A percentile compares a stretch with the other conserved stretches of the same genome.
Evolutionary conservation across 2,888 invertebrate genomes (phyloP).

Genomic region (Melanostoma scalare): DNA sequence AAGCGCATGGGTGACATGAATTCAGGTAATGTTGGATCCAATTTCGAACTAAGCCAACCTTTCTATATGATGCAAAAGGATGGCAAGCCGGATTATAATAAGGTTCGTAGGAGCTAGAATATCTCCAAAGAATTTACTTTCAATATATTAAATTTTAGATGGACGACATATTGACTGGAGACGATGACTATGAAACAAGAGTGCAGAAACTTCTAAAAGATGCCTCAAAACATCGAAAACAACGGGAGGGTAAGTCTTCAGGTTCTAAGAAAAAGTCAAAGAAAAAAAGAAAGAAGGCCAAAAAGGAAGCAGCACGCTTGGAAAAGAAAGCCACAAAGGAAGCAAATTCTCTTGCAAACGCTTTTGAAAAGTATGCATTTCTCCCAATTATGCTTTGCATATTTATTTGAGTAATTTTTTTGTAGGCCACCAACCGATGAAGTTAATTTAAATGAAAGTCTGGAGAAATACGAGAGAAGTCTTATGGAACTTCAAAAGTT

Average conservation of each 20-base stretch:
- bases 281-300: conserved; percentile 81
- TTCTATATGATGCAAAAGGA: conserved; percentile 82
- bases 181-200: conserved; percentile 93
- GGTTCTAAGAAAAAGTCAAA: conserved; percentile 84
- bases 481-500: conserved; percentile 79
- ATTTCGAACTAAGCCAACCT: conserved; percentile 87
- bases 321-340: conserved; percentile 88
- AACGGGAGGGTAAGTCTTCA: conserved; percentile 84
- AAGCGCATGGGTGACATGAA: conserved; percentile 91
- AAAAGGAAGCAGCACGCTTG: conserved; percentile 79
- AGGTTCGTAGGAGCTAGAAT: conserved; percentile 29
- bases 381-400: neutral
- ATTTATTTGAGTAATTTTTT: conserved; percentile 72
- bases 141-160: conserved; percentile 81
- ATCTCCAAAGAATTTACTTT: neutral
- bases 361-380: conserved; percentile 84
- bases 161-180: conserved; percentile 89
- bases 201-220: conserved; percentile 93
- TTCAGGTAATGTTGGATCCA: conserved; percentile 78
- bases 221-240: conserved; percentile 87
- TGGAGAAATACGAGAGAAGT: conserved; percentile 77
- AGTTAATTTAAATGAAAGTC: conserved; percentile 75
- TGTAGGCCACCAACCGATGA: conserved; percentile 82
- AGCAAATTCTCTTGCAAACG: conserved; percentile 86
- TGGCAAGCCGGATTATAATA: conserved; percentile 24